Evolutionary conservation across 2,797 vertebrate species (phyloP).

Genomic region (Crenuchus spilurus): DNA sequence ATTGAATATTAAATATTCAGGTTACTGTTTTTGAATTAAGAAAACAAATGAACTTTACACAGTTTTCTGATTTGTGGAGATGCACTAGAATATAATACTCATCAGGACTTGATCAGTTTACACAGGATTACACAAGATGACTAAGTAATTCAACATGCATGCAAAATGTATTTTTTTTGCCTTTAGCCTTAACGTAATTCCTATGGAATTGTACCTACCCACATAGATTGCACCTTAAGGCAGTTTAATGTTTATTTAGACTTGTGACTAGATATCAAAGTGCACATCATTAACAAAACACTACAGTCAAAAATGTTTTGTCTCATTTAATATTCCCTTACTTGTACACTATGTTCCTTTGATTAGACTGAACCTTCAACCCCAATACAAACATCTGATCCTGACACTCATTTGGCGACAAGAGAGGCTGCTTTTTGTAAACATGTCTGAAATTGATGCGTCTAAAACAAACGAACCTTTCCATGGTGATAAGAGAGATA

Average conservation of each 20-base stretch:
- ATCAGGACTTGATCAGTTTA: too few relatives aligned
- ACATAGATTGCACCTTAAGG: background rate
- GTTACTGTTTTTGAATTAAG: too few relatives aligned
- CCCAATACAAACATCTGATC: constrained; percentile 33
- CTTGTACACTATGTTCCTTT: constrained; percentile 66
- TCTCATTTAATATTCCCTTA: constrained; percentile 67
- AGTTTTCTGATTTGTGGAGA: too few relatives aligned
- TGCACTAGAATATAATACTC: too few relatives aligned
- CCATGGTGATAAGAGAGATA: constrained; percentile 30
- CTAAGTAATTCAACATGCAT: background rate
- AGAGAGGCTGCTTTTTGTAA: constrained; percentile 2
- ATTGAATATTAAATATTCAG: too few relatives aligned
- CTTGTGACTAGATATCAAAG: constrained; percentile 30
- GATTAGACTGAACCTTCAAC: constrained; percentile 54
- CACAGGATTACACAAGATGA: too few relatives aligned
- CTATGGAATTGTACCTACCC: background rate
- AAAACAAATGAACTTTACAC: too few relatives aligned
- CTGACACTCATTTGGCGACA: constrained; percentile 23
- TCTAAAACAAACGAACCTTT: background rate
- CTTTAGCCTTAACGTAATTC: constrained; percentile 35
- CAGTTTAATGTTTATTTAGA: constrained; percentile 66
- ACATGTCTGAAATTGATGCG: constrained; percentile 16
- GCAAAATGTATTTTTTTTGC: constrained; percentile 2
- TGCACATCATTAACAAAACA: constrained; percentile 60
- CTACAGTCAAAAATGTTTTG: constrained; percentile 71